These are phyloP conservation scores for Pseudococcus viburni DNA, from an alignment of 2,888 invertebrate genomes.

Conservation along the genomic window DNA sequence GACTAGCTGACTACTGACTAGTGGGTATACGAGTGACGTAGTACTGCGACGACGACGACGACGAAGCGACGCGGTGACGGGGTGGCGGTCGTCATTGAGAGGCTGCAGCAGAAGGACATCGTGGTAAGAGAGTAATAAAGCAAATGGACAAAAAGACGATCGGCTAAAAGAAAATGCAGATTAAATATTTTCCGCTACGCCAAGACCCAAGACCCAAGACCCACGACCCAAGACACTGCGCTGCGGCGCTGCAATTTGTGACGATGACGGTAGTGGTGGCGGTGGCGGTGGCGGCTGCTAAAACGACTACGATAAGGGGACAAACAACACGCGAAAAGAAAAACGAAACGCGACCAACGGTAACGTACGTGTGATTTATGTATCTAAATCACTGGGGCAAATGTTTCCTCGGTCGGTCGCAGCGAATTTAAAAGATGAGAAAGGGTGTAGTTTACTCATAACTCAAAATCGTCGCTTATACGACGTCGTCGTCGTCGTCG, in stretches of 20 bases:
- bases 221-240: conserved; percentile 60
- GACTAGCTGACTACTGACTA: no score
- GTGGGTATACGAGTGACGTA: no score
- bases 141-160: conserved; percentile 51
- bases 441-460: conserved; percentile 60
- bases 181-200: conserved; percentile 60
- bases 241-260: conserved; percentile 28
- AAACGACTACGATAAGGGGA: conserved; percentile 10
- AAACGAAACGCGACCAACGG: not conserved
- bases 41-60: no score
- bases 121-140: conserved; percentile 27
- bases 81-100: not conserved
- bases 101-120: not conserved
- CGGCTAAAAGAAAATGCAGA: conserved; percentile 60
- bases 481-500: not conserved
- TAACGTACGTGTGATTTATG: conserved; percentile 68
- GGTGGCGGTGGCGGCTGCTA: not conserved
- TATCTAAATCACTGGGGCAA: conserved; percentile 68
- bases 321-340: conserved; percentile 37
- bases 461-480: conserved; percentile 45
- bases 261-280: not conserved
- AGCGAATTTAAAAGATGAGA: conserved; percentile 51
- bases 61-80: not conserved
- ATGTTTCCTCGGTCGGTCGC: conserved; percentile 53
- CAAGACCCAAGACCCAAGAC: conserved; percentile 1